phyloP scores from a whole-genome alignment of 1,140 invertebrate genomes.

The Drosophila pseudoananassae region DNA sequence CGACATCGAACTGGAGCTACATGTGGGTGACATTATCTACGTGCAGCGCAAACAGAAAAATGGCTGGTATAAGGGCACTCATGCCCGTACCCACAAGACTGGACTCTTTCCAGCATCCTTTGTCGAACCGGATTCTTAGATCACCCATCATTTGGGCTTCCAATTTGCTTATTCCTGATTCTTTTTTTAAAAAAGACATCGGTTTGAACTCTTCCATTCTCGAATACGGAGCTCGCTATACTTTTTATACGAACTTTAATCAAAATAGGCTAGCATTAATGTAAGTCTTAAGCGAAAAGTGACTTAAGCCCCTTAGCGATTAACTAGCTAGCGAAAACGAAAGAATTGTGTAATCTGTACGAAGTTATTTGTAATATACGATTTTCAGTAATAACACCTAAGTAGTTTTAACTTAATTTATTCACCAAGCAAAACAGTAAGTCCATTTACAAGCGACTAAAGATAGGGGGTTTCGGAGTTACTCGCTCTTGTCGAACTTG shows the following conservation, averaged over 20 bases:
- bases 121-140: constrained; percentile 88
- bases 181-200: constrained; percentile 57
- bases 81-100: constrained; percentile 94
- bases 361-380: constrained; percentile 53
- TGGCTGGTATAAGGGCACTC: constrained; percentile 97
- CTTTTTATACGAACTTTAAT: constrained; percentile 67
- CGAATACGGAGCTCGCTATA: constrained; percentile 46
- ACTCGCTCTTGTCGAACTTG: constrained; percentile 87
- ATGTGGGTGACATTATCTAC: constrained; percentile 95
- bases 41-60: constrained; percentile 96
- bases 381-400: constrained; percentile 40
- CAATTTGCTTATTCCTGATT: constrained; percentile 41
- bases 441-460: constrained; percentile 30
- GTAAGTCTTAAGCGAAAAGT: constrained; percentile 25
- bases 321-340: constrained; percentile 53
- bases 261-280: constrained; percentile 49
- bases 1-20: constrained; percentile 95
- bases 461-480: constrained; percentile 22
- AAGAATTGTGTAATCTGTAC: constrained; percentile 16
- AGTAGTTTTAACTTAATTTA: constrained; percentile 60
- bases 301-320: constrained; percentile 50
- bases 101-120: constrained; percentile 97
- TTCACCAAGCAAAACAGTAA: constrained; percentile 52
- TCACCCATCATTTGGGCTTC: constrained; percentile 69
- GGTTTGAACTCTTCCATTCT: constrained; percentile 42